phyloP scores from a whole-genome alignment of 2,888 invertebrate species.

The Melieria omissa region DNA sequence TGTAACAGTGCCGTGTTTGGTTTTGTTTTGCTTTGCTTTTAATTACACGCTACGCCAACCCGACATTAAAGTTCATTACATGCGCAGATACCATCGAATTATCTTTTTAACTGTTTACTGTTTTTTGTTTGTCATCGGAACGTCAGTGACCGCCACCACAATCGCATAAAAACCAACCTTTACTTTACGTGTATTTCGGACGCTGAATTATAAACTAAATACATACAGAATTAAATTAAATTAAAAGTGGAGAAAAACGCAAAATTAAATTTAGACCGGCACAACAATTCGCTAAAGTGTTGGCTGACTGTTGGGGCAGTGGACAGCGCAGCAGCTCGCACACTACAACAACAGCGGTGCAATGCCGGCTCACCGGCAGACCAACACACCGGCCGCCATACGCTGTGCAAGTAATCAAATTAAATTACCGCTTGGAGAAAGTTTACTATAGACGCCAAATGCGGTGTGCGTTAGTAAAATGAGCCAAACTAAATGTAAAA shows the following conservation, averaged over 20 bases:
- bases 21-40: neutral
- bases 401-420: slow-evolving; percentile 25
- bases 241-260: neutral
- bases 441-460: slow-evolving; percentile 6
- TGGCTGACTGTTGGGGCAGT: neutral
- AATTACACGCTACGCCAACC: neutral
- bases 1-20: no score
- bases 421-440: slow-evolving; percentile 28
- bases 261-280: neutral
- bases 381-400: slow-evolving; percentile 3
- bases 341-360: neutral
- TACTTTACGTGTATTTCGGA: no score
- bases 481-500: neutral
- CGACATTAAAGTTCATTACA: neutral
- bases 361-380: neutral
- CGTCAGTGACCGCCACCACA: no score
- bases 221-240: neutral
- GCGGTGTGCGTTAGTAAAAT: neutral
- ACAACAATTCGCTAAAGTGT: slow-evolving; percentile 26
- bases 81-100: neutral
- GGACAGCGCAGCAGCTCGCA: neutral
- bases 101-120: neutral
- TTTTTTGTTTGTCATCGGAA: no score
- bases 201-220: neutral
- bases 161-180: no score